phyloP scores from a whole-genome alignment of 1,140 invertebrate species.

The Mya arenaria region DNA sequence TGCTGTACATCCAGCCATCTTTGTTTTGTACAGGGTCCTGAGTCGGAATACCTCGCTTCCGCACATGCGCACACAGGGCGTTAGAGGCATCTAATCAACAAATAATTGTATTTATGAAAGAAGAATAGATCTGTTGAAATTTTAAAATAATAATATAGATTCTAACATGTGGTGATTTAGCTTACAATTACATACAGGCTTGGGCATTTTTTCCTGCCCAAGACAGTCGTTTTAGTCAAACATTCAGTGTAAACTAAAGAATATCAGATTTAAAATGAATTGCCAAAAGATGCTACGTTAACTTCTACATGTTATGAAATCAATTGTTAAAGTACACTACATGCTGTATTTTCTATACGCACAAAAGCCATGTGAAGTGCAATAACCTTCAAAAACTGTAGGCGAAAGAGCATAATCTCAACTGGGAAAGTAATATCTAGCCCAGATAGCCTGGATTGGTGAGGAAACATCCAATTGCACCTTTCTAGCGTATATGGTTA shows the following conservation, averaged over 20 bases:
- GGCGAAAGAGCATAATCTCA: not conserved
- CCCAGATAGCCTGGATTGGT: not conserved
- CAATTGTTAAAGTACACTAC: too few relatives aligned
- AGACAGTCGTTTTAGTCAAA: not conserved
- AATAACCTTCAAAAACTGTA: not conserved
- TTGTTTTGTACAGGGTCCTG: slow-evolving; percentile 59
- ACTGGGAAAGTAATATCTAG: not conserved
- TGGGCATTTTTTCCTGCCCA: not conserved
- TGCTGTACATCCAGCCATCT: slow-evolving; percentile 57
- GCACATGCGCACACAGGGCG: slow-evolving; percentile 58
- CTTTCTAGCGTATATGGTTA: too few relatives aligned
- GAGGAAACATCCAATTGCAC: too few relatives aligned
- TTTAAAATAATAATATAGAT: not conserved
- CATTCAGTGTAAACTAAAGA: not conserved
- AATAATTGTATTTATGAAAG: too few relatives aligned
- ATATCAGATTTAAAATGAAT: not conserved
- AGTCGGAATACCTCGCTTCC: slow-evolving; percentile 58
- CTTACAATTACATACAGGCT: not conserved
- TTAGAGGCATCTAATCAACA: slow-evolving; percentile 69
- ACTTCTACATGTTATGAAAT: too few relatives aligned
- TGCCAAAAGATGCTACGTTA: too few relatives aligned
- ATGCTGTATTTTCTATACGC: too few relatives aligned
- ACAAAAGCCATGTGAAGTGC: too few relatives aligned
- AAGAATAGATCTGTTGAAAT: not conserved
- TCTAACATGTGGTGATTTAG: not conserved